A percentile compares a stretch with the other conserved stretches of the same genome.
Conservation (phyloP, 2,797 vertebrate species). For the Anguilla pacifica region DNA sequence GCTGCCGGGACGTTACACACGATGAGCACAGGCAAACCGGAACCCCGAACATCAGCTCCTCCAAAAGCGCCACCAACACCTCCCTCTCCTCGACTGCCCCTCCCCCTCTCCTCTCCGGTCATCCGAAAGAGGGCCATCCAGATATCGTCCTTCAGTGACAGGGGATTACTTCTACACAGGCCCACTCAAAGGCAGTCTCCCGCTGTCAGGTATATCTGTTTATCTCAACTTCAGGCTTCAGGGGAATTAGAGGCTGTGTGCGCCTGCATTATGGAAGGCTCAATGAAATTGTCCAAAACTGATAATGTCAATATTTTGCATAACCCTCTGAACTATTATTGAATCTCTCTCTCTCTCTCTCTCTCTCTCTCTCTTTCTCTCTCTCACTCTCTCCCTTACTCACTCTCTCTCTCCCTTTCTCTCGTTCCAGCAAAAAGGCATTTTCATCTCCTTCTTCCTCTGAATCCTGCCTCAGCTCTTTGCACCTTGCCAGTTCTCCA, state of each 20-base stretch:
- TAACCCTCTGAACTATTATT: not conserved
- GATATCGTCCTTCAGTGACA: slow-evolving; percentile 68
- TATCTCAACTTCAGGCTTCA: not conserved
- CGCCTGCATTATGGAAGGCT: not conserved
- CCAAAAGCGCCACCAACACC: slow-evolving; percentile 50
- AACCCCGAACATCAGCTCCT: slow-evolving; percentile 48
- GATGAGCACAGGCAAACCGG: slow-evolving; percentile 65
- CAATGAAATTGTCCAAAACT: not conserved
- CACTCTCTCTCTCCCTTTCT: not conserved
- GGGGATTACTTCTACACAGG: slow-evolving; percentile 50
- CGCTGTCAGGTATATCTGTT: slow-evolving; percentile 56
- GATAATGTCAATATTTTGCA: not conserved
- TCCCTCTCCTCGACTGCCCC: slow-evolving; percentile 46
- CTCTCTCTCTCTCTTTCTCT: no score
- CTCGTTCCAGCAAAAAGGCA: not conserved
- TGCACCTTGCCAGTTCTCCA: slow-evolving; percentile 39
- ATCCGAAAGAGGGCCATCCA: slow-evolving; percentile 72
- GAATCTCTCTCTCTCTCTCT: no score
- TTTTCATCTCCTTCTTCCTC: not conserved
- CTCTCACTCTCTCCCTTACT: no score
- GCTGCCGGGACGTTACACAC: slow-evolving; percentile 25
- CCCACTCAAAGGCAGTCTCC: slow-evolving; percentile 33
- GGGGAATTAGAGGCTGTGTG: not conserved
- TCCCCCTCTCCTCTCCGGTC: slow-evolving; percentile 70
- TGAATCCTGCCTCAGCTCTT: slow-evolving; percentile 38